Base-by-base conservation (phyloP, 2,113 vertebrate genomes). In the Pycnonotus jocosus region DNA sequence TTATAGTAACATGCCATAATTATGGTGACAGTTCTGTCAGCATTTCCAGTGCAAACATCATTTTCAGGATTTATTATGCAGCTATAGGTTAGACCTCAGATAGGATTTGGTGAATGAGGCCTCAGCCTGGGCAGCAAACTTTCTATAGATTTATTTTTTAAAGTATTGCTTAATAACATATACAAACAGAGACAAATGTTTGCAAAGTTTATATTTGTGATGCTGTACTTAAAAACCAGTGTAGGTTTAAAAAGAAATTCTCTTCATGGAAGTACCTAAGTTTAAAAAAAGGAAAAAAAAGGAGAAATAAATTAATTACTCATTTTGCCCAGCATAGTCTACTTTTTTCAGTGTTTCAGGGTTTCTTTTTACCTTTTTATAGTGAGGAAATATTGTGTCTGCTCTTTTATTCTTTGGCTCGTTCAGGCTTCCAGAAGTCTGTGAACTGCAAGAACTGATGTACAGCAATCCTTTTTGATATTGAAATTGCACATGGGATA, bases 131-230 rank as follows among this genome's bases (percentile, higher is more conserved):
- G 20, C 51, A 92, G 56, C 57, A 87, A 95, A 95, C 74, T 31
- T 82, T 86, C 61, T 80, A 16, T 45, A 40, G 40, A 33, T 58
- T 84, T 79, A 3, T 95, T 86, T 90, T 72, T 81, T 11, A 54
- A 80, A 88, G 22, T 58, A 89, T 82, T 79, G 14, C 33, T 92
- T 96, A 37, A 53, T 62, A 70, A 76, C 42, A 16, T 88, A 71
- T 80, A 71, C 66, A 85, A 93, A 83, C 21, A 91, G 71, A 86
- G 85, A 89, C 72, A 97, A 92, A 86, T 64, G 86, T 91, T 96
- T 93, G 50, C 12, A 40, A 81, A 91, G 54, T 74, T 88, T 82
- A 79, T 86, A 66, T 94, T 93, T 96, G 35, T 92, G 54, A 40
- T 80, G 27, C 9, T 65, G 38, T 85, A 93, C 82, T 89, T 90